Evolutionary conservation across 1,140 invertebrate genomes (phyloP), one percentile per base, ranked within the genome.

Genomic region (Parapsyche elsis): DNA sequence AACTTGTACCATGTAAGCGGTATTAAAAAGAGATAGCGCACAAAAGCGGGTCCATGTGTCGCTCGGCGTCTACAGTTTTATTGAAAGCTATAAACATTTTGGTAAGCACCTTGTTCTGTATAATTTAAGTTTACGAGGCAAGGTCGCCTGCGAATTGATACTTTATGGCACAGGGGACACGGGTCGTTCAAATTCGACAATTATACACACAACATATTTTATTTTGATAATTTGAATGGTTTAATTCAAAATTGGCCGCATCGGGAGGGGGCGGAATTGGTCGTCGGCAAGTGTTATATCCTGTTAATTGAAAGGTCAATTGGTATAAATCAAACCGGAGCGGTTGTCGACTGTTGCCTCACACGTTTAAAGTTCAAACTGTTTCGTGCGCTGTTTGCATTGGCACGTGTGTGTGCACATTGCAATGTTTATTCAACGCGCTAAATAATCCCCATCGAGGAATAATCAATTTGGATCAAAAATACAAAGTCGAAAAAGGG

Each of bases 1-100:
- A 53, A 23, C 45, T 38, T 46, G 26, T 19, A 75, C 67, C 45
- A n/a, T 24, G 30, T 30, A n/a, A 14, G 23, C 23, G 19, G 21
- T 23, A 24, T 44, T 61, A 79, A 75, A 70, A 73, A 24, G 79
- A 83, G 77, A 61, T 59, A 71, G 30, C 16, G 4, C 24, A 23
- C 38, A 49, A 12, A 16, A 4, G n/a, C 14, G 9, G n/a, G n/a
- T n/a, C n/a, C 26, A 9, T 9, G 9, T 23, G 24, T 10, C n/a
- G 7, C n/a, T 21, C 70, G 78, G 81, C 64, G 80, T 71, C 64
- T 83, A 81, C 80, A 78, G 82, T 78, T 83, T 83, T 83, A 83
- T 81, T 83, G 80, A 78, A 79, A 76, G 80, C 82, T 73, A 83
- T 83, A 83, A 83, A 83, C 80, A 83, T 83, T 83, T 81, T 79